Conservation (phyloP, 2,113 vertebrate genomes). For the Equus quagga region DNA sequence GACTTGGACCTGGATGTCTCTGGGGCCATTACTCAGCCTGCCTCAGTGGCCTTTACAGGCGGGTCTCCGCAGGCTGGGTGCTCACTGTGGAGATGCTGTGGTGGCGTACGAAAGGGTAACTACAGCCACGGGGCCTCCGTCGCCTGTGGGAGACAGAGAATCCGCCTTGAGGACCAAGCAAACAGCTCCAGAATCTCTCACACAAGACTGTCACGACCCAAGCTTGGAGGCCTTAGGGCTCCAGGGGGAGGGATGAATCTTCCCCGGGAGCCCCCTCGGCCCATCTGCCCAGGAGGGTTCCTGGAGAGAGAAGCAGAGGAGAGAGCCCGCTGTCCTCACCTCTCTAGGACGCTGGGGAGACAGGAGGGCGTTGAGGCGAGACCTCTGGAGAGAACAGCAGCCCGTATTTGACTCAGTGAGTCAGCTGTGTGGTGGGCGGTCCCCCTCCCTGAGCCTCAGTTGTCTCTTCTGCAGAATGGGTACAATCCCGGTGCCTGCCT, state of each 20-base stretch:
- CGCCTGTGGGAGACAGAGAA: background rate
- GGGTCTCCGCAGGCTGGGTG: background rate
- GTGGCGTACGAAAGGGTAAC: background rate
- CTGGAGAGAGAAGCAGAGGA: no score
- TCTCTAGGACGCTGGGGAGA: background rate
- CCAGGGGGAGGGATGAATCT: background rate
- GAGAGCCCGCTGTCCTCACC: background rate
- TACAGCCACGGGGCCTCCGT: rapidly evolving
- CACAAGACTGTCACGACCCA: background rate
- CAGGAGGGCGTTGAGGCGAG: background rate
- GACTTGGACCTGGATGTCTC: no score
- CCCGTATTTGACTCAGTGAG: background rate
- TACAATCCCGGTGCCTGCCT: rapidly evolving
- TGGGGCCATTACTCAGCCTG: background rate
- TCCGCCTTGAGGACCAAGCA: no score
- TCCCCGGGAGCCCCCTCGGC: background rate
- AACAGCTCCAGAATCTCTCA: background rate
- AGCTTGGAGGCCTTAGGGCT: background rate
- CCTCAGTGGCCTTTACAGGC: background rate
- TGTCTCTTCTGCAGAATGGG: background rate
- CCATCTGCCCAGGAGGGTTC: background rate
- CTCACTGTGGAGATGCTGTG: no score
- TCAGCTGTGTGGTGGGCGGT: background rate
- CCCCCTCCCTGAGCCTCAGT: background rate
- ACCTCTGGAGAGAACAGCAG: background rate